These are phyloP conservation scores for Jordanella pulchra DNA, from an alignment of 2,797 vertebrate genomes.

Conservation along the genomic window DNA sequence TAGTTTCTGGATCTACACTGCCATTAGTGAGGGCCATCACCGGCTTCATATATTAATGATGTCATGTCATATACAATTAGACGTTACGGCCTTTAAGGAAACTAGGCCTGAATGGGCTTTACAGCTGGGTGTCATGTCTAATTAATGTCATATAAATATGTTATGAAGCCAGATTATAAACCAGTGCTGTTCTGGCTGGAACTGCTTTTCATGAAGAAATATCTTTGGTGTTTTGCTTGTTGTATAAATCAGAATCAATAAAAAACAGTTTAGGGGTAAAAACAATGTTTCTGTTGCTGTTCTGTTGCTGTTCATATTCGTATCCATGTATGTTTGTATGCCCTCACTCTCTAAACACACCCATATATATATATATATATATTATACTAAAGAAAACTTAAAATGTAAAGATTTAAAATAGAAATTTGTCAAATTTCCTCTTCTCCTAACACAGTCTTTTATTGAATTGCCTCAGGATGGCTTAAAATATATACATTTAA, in stretches of 20 bases:
- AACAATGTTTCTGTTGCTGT: neutral
- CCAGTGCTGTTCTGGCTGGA: conserved; percentile 4
- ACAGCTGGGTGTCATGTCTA: conserved; percentile 49
- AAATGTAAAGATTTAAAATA: no score
- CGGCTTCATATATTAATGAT: conserved; percentile 69
- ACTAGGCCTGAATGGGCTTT: conserved; percentile 39
- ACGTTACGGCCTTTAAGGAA: conserved; percentile 42
- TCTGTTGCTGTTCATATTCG: neutral
- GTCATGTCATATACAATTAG: conserved; percentile 39
- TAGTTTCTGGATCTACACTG: conserved; percentile 27
- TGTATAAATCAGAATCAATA: conserved; percentile 3
- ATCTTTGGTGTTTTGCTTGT: neutral
- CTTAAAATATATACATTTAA: no score
- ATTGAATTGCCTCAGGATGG: no score
- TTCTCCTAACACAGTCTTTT: no score
- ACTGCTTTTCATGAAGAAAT: neutral
- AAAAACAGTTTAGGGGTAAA: neutral
- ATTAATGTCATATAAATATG: conserved; percentile 60
- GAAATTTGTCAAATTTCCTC: no score
- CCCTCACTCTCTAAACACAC: no score
- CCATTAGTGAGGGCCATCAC: conserved; percentile 29
- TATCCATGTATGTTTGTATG: neutral
- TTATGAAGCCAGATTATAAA: conserved; percentile 31
- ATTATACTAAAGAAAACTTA: no score
- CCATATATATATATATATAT: no score